Percentiles rank a stretch among this genome's conserved stretches.
These are phyloP conservation scores for Masnerella sp. DNA, from an alignment of 2,888 invertebrate genomes.

Conservation along the genomic window DNA sequence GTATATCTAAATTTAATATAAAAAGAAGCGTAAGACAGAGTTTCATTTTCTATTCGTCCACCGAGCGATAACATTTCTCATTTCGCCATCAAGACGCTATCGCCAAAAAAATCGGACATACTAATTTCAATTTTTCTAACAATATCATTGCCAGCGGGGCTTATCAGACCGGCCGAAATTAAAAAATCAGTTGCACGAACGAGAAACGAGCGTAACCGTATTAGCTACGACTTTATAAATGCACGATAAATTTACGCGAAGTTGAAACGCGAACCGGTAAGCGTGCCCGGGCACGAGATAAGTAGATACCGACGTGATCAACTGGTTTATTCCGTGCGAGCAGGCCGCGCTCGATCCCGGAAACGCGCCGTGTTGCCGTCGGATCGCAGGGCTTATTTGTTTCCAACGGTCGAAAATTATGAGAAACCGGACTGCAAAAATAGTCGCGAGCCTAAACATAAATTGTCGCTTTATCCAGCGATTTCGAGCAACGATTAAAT, in stretches of 20 bases:
- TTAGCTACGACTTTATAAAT: slow-evolving; percentile 36
- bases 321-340: slow-evolving; percentile 58
- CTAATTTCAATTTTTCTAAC: slow-evolving; percentile 36
- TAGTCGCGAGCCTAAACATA: slow-evolving; percentile 10
- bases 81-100: slow-evolving; percentile 19
- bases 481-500: slow-evolving; percentile 20
- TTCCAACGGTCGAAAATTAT: slow-evolving; percentile 44
- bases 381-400: slow-evolving; percentile 46
- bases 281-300: slow-evolving; percentile 60
- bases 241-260: slow-evolving; percentile 41
- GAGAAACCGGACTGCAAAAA: slow-evolving; percentile 40
- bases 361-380: slow-evolving; percentile 44
- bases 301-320: slow-evolving; percentile 64
- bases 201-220: slow-evolving; percentile 30
- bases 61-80: slow-evolving; percentile 27
- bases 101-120: slow-evolving; percentile 27
- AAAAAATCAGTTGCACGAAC: slow-evolving; percentile 35
- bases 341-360: slow-evolving; percentile 50
- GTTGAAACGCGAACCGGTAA: slow-evolving; percentile 60
- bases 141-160: slow-evolving; percentile 6
- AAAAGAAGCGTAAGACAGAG: too few species aligned
- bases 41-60: too few species aligned
- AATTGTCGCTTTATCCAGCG: slow-evolving; percentile 15
- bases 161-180: slow-evolving; percentile 8
- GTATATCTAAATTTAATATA: too few species aligned